Evolutionary conservation across 2,797 vertebrate species (phyloP), one percentile per base, ranked within the genome.

Genomic region (Poecilia velifera): DNA sequence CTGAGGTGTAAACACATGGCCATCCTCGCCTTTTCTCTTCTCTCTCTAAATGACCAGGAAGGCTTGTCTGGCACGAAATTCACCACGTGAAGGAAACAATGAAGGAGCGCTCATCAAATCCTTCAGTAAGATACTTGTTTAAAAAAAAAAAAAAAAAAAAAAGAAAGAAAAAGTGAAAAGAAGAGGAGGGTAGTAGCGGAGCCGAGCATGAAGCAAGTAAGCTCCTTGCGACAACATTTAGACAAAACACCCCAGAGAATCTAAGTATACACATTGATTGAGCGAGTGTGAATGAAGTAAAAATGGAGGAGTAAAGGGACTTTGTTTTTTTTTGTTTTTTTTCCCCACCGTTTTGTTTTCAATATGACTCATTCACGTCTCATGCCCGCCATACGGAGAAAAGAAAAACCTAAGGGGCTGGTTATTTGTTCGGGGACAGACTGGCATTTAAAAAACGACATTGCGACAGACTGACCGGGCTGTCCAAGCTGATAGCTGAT

Each of bases 191-290:
- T 53, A n/a, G 49, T 68, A 41, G 72, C 73, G 10, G 68, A 84
- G 53, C 28, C 25, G 70, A 20, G 68, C 74, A 46, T 28, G 78
- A 71, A 66, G 74, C 77, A 73, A 79, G 70, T 41, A 74, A 83
- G 46, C 80, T 88, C 73, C 86, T 84, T 88, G 89, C 88, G 88
- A 90, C 91, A 94, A 93, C 91, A 94, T 95, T 95, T 95, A 90
- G 89, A 94, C 90, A 93, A 89, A 43, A 47, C 77, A 81, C 91
- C 78, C 88, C 31, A 3, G 90, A 91, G 93, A 81, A 88, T 87
- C 82, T 1, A 13, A 84, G 77, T 75, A 91, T 83, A 82, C 86
- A 79, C 84, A 94, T 90, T 92, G 92, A 95, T 90, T 92, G 90
- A 92, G 84, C 74, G 84, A 79, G 84, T 88, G 82, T 74, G 78